These are phyloP conservation scores for Rhamnusium bicolor DNA, from an alignment of 2,888 invertebrate genomes.

Conservation along the genomic window DNA sequence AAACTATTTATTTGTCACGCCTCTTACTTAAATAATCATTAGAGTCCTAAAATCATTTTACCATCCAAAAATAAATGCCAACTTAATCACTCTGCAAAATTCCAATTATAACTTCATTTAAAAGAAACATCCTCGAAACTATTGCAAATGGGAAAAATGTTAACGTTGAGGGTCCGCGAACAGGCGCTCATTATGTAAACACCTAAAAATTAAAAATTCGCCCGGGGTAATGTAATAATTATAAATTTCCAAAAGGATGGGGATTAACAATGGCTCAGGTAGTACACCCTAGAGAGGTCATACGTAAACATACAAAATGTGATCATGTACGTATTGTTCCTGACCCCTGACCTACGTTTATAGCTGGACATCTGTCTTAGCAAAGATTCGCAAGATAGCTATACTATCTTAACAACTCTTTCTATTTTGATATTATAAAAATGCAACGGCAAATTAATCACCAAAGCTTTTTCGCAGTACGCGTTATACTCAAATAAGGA, in stretches of 20 bases:
- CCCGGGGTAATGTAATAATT: conserved; percentile 4
- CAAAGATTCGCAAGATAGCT: conserved; percentile 45
- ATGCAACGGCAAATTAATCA: conserved; percentile 43
- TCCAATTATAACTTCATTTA: too few species aligned
- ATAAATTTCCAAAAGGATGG: conserved; percentile 22
- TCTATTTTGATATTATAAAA: conserved; percentile 42
- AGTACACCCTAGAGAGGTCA: conserved; percentile 19
- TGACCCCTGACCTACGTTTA: conserved; percentile 46
- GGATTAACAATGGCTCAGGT: conserved; percentile 14
- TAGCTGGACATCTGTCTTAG: conserved; percentile 47
- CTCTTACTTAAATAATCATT: too few species aligned
- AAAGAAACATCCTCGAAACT: too few species aligned
- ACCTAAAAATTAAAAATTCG: neutral
- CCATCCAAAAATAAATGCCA: too few species aligned
- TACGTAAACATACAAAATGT: conserved; percentile 39
- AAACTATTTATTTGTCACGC: too few species aligned
- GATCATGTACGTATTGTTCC: conserved; percentile 42
- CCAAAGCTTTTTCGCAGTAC: conserved; percentile 22
- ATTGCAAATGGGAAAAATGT: too few species aligned
- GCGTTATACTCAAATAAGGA: too few species aligned
- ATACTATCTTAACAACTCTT: conserved; percentile 42
- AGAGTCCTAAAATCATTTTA: too few species aligned
- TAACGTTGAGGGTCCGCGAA: too few species aligned
- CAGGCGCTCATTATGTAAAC: neutral
- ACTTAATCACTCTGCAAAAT: too few species aligned